phyloP scores from a whole-genome alignment of 30 jellyfish, hydroid and myxozoan genomes.

The Turritopsis rubra region DNA sequence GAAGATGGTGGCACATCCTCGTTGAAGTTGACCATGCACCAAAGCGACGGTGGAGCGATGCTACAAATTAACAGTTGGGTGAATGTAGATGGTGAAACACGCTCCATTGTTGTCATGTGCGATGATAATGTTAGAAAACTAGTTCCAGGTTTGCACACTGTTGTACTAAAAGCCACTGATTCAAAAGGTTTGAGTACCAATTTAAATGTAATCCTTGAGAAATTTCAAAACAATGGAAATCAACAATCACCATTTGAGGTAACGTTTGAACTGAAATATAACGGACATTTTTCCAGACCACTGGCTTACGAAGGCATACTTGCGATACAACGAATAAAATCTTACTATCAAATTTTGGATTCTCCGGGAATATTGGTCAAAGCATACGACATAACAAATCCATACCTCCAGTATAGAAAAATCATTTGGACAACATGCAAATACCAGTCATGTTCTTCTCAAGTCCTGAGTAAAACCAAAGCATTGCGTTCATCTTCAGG shows the following conservation, averaged over 20 bases:
- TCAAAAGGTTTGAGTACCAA: constrained; percentile 49
- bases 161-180: constrained; percentile 58
- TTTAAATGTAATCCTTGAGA: constrained; percentile 30
- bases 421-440: constrained; percentile 70
- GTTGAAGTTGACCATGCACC: constrained; percentile 28
- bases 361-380: constrained; percentile 30
- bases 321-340: constrained; percentile 20
- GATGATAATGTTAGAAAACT: constrained; percentile 34
- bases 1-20: constrained; percentile 72
- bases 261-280: constrained; percentile 26
- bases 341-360: constrained; percentile 22
- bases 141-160: background rate
- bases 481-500: constrained; percentile 28
- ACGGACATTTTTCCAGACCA: background rate
- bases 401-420: constrained; percentile 29
- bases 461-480: constrained; percentile 30
- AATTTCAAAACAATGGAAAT: constrained; percentile 16
- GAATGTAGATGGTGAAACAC: constrained; percentile 44
- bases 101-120: constrained; percentile 40
- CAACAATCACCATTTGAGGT: constrained; percentile 42
- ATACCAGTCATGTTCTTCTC: constrained; percentile 42
- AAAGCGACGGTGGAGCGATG: background rate
- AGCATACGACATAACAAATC: constrained; percentile 17
- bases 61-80: constrained; percentile 54
- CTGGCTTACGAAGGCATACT: constrained; percentile 39